Evolutionary conservation across 2,888 invertebrate genomes (phyloP), one percentile per base, ranked within the genome.

Genomic region (Habrosyne pyritoides): DNA sequence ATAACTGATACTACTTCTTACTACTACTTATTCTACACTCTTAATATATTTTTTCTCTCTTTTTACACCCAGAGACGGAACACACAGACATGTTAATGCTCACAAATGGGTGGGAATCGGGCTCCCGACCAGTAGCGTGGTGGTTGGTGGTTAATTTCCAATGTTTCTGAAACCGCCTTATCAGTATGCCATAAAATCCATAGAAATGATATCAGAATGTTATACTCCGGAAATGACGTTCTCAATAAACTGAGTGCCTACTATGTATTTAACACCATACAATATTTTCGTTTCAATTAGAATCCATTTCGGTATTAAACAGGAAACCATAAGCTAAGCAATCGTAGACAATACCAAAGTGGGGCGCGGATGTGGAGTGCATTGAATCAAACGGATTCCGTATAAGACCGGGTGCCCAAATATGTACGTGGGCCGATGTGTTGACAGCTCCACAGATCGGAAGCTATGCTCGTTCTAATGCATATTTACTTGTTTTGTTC

Each of bases 311-410:
- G 57, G 65, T 66, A 66, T 61, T 61, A 70, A 74, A 77, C 86
- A 83, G 88, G 88, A 89, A 82, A 77, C 75, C 63, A 75, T 75
- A 77, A 70, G 76, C 75, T 74, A 77, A 69, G 73, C 66, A 76
- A 79, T 77, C 73, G 73, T 83, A 84, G 84, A 82, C 81, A 81
- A 77, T 79, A 70, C 73, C 58, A 72, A 70, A 75, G 70, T 71
- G 69, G 70, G 59, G 61, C n/a, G 81, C 86, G 90, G 90, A 90
- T 74, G 82, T 60, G 55, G 82, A 79, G 81, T 86, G 87, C 87
- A 85, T 87, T 87, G 85, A 85, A 81, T 83, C 81, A 73, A 73
- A 69, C 67, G 74, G 61, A 71, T 70, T 73, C 79, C 81, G 72
- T 74, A 56, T 67, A 63, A 65, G 67, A 56, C 62, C 53, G 55